These are phyloP conservation scores for Diuraphis noxia DNA, from an alignment of 1,140 invertebrate genomes.

Conservation along the genomic window DNA sequence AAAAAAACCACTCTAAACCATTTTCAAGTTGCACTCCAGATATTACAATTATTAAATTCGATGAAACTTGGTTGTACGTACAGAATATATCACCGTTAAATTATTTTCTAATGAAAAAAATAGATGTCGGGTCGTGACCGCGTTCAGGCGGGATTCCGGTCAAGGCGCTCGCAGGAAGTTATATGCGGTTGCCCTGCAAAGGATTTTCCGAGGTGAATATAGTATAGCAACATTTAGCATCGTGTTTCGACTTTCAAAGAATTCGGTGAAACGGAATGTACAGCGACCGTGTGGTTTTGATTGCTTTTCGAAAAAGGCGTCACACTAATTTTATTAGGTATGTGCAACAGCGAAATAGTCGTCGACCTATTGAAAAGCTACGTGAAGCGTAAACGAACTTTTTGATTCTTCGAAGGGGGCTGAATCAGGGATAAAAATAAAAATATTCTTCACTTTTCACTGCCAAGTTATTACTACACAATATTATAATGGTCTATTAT, in stretches of 20 bases:
- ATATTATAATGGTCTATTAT: neutral
- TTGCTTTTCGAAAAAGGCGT: neutral
- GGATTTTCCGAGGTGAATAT: neutral
- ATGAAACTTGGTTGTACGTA: neutral
- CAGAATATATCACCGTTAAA: neutral
- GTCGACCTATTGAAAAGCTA: neutral
- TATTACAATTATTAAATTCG: neutral
- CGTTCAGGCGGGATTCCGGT: neutral
- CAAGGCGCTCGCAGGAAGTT: neutral
- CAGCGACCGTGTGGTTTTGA: neutral
- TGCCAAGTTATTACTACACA: neutral
- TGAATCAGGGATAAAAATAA: neutral
- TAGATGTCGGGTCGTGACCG: neutral
- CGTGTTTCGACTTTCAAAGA: neutral
- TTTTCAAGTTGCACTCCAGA: neutral
- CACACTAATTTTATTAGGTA: neutral
- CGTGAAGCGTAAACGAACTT: neutral
- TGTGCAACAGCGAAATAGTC: neutral
- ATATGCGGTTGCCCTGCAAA: neutral
- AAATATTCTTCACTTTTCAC: neutral
- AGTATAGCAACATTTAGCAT: neutral
- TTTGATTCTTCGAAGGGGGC: neutral
- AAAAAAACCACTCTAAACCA: neutral
- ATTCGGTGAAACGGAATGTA: neutral
- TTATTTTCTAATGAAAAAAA: neutral